Evolutionary conservation across 2,888 invertebrate species (phyloP).

Genomic region (Limnephilus lunatus): DNA sequence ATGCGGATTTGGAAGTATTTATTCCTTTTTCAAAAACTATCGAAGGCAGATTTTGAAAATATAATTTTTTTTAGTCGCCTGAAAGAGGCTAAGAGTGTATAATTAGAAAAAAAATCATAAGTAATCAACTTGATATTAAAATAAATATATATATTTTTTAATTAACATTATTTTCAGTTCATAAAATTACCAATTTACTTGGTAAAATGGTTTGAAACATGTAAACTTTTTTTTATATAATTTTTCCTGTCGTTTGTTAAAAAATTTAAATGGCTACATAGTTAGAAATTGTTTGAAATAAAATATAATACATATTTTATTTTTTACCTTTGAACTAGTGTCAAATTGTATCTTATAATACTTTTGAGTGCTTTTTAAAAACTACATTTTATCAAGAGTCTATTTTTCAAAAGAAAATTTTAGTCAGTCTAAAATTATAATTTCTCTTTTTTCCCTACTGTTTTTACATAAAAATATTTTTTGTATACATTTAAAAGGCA

Average conservation of each 20-base stretch:
- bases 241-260: slow-evolving; percentile 23
- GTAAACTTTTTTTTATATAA: slow-evolving; percentile 8
- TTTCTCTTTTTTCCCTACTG: background rate
- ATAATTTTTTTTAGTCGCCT: background rate
- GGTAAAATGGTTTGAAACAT: slow-evolving; percentile 10
- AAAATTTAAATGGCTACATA: background rate
- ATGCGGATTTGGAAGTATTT: background rate
- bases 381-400: background rate
- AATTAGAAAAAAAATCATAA: slow-evolving; percentile 39
- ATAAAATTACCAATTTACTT: slow-evolving; percentile 9
- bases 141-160: slow-evolving; percentile 32
- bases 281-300: background rate
- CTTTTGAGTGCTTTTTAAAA: background rate
- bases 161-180: slow-evolving; percentile 29
- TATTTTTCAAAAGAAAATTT: background rate
- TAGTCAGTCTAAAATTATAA: background rate
- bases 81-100: slow-evolving; percentile 20
- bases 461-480: background rate
- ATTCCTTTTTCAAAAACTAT: slow-evolving; percentile 4
- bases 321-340: background rate
- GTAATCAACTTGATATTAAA: slow-evolving; percentile 37
- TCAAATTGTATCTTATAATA: background rate
- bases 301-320: background rate
- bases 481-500: background rate
- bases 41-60: slow-evolving; percentile 15